Evolutionary conservation across 2,113 vertebrate genomes (phyloP).

Genomic region (Thymallus thymallus): DNA sequence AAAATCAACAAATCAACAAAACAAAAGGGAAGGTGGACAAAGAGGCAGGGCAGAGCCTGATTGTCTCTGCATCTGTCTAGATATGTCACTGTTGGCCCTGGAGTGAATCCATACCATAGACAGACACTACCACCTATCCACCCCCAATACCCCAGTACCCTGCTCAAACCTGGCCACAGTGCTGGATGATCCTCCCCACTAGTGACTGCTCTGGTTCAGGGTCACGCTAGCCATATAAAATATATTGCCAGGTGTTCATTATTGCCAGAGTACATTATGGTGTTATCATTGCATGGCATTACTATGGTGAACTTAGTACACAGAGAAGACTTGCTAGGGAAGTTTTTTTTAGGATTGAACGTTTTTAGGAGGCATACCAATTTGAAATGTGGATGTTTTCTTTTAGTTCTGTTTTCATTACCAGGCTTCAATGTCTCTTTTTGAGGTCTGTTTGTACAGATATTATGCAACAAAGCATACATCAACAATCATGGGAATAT

Average conservation of each 20-base stretch:
- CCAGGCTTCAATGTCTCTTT: constrained; percentile 36
- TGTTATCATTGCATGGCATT: constrained; percentile 6
- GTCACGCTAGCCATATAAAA: not conserved
- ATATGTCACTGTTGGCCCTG: constrained; percentile 53
- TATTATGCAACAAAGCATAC: constrained; percentile 21
- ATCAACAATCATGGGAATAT: constrained; percentile 17
- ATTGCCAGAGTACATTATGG: not conserved
- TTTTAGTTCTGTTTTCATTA: constrained; percentile 30
- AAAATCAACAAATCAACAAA: constrained; percentile 70
- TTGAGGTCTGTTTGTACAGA: constrained; percentile 26
- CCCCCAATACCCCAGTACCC: not conserved
- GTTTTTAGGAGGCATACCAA: not conserved
- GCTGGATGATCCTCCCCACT: not conserved
- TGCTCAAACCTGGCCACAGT: not conserved
- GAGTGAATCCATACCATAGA: constrained; percentile 30
- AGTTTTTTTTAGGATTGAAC: not conserved
- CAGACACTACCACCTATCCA: constrained; percentile 17
- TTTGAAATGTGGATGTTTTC: not conserved
- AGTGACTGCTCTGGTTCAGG: constrained; percentile 5
- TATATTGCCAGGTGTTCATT: not conserved
- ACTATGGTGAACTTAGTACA: constrained; percentile 21
- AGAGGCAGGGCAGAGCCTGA: constrained; percentile 24
- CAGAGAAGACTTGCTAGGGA: constrained; percentile 1
- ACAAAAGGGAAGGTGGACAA: constrained; percentile 54
- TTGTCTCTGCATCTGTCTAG: constrained; percentile 59